Evolutionary conservation across 2,888 invertebrate genomes (phyloP), one percentile per base, ranked within the genome.

Genomic region (Pollenia griseotomentosa): DNA sequence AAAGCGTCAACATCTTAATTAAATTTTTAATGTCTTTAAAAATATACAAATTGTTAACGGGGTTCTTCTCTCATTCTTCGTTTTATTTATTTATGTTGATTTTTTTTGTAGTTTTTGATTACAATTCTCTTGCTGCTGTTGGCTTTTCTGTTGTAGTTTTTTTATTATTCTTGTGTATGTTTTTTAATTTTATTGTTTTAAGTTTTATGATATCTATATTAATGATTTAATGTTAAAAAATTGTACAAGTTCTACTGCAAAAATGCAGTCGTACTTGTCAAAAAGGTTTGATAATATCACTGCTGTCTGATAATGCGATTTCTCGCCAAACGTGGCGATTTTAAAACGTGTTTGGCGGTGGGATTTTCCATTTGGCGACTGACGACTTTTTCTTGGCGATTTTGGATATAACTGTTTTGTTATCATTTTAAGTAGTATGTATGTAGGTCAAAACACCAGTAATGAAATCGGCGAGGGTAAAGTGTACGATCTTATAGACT

Each of bases 1-100:
- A 79, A 86, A 83, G 68, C 74, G 83, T 83, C 86, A 83, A 79
- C 82, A 65, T 70, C 63, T 74, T 83, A 83, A 83, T 86, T 86
- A 70, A 83, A 79, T 70, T 86, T n/a, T 86, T 70, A 79, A 75
- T 83, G 63, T 23, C 61, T 79, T 79, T 74, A 23, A 83, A 83
- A 78, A 70, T 70, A 86, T 70, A 70, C 85, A 82, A 81, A 77
- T 77, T 85, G 75, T 78, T 77, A 81, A 77, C 78, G 77, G 71
- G 55, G 12, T 83, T 23, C 23, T 57, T 12, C 42, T 63, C 44
- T 65, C 33, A 9, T 63, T 44, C 6, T 16, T 63, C 44, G 2
- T n/a, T 63, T 63, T 40, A 12, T 40, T 10, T n/a, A n/a, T 57
- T 33, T 59, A 48, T 48, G 16, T 46, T 48, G 73, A 53, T 79